phyloP scores from a whole-genome alignment of 2,113 vertebrate genomes.

The Takifugu bimaculatus region DNA sequence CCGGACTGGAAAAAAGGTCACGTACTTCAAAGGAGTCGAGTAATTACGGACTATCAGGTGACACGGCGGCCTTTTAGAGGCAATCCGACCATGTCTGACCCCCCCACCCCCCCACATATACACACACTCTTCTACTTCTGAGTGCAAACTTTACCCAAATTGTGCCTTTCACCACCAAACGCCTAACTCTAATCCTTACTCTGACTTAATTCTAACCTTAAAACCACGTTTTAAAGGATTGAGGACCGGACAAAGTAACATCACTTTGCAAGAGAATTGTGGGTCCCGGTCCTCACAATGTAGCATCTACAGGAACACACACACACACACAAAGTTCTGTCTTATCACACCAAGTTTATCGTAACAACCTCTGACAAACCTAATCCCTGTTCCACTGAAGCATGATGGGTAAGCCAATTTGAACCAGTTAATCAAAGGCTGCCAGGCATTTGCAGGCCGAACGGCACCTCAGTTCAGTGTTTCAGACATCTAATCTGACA shows the following conservation, averaged over 20 bases:
- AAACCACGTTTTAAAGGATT: too few species aligned
- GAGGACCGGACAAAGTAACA: too few species aligned
- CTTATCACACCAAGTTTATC: conserved; percentile 49
- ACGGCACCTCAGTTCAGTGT: conserved; percentile 27
- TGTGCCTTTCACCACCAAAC: too few species aligned
- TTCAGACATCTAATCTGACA: too few species aligned
- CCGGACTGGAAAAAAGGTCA: conserved; percentile 13
- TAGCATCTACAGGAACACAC: conserved; percentile 1
- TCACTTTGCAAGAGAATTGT: too few species aligned
- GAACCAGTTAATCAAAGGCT: conserved; percentile 58
- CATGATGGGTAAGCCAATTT: conserved; percentile 61
- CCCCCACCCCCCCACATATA: not conserved
- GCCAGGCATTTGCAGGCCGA: conserved; percentile 31
- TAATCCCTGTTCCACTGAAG: conserved; percentile 61
- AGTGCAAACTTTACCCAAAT: too few species aligned
- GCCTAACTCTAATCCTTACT: too few species aligned
- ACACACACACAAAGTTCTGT: conserved; percentile 23
- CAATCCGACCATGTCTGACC: conserved; percentile 3
- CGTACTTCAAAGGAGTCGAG: conserved; percentile 2
- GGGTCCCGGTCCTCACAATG: not conserved
- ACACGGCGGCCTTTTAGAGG: not conserved
- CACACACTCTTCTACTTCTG: too few species aligned
- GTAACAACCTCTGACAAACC: conserved; percentile 61
- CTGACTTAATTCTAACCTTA: too few species aligned
- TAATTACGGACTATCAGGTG: conserved; percentile 20